Conservation (phyloP, 2,888 invertebrate genomes). For the Erynnis tages region DNA sequence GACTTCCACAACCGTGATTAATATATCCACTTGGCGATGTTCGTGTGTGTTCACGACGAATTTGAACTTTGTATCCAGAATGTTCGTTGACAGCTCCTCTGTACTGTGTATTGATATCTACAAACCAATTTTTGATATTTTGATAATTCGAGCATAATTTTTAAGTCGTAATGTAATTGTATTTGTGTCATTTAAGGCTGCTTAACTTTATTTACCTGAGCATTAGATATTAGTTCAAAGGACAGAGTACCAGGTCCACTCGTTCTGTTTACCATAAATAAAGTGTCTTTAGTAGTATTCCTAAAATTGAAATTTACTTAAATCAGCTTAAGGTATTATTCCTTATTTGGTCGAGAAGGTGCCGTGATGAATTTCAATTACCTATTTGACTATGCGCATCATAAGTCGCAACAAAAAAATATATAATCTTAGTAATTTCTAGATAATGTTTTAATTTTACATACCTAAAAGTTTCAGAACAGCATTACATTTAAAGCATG, state of each 20-base stretch:
- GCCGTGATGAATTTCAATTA: too few species aligned
- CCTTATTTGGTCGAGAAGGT: too few species aligned
- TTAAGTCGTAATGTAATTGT: too few species aligned
- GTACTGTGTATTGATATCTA: slow-evolving; percentile 59
- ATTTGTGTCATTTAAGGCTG: not conserved
- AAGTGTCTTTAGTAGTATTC: not conserved
- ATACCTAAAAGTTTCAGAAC: too few species aligned
- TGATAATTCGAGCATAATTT: too few species aligned
- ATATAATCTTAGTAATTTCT: too few species aligned
- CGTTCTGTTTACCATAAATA: slow-evolving; percentile 65
- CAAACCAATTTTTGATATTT: not conserved
- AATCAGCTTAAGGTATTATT: too few species aligned
- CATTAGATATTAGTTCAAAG: slow-evolving; percentile 62
- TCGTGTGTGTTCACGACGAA: slow-evolving; percentile 40
- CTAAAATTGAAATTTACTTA: too few species aligned
- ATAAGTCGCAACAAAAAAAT: too few species aligned
- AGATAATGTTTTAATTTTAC: too few species aligned
- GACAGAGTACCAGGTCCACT: slow-evolving; percentile 74
- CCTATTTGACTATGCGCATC: too few species aligned
- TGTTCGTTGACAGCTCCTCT: slow-evolving; percentile 57
- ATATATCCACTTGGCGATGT: slow-evolving; percentile 39
- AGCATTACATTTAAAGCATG: too few species aligned
- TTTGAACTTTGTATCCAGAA: slow-evolving; percentile 46
- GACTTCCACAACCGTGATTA: slow-evolving; percentile 63
- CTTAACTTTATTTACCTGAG: slow-evolving; percentile 69